Evolutionary conservation across 2,797 vertebrate genomes (phyloP).

Genomic region (Momotus momota): DNA sequence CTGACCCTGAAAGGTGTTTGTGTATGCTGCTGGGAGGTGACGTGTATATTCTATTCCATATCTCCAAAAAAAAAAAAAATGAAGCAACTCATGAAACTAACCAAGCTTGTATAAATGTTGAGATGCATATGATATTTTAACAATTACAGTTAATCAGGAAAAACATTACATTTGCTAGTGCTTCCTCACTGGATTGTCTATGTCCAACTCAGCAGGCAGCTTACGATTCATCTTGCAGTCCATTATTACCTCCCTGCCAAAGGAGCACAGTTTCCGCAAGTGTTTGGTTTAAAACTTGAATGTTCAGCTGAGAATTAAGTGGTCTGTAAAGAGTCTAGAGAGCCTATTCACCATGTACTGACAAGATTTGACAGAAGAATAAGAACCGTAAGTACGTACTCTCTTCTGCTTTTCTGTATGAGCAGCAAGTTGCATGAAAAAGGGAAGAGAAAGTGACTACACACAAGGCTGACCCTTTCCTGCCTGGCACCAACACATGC

Average conservation of each 20-base stretch:
- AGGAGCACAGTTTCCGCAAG: background rate
- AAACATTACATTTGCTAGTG: background rate
- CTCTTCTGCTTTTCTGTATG: background rate
- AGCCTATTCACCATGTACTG: background rate
- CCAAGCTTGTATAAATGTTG: background rate
- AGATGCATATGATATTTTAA: background rate
- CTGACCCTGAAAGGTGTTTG: background rate
- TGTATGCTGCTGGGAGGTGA: background rate
- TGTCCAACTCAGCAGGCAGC: background rate
- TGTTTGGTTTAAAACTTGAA: background rate
- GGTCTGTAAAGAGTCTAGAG: background rate
- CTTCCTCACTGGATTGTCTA: background rate
- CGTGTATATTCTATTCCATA: fast-evolving
- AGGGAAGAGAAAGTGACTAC: background rate
- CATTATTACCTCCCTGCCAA: background rate
- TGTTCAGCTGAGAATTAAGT: background rate
- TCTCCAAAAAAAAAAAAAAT: fast-evolving
- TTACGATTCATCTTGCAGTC: background rate
- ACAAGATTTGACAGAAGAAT: background rate
- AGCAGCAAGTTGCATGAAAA: background rate
- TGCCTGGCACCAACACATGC: fast-evolving
- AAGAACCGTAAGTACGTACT: background rate
- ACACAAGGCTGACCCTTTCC: background rate
- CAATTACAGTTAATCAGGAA: background rate
- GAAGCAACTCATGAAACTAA: background rate